Percentiles rank a stretch among this genome's conserved stretches.
Evolutionary conservation across 2,888 invertebrate species (phyloP).

Genomic region (Onchidella celtica): DNA sequence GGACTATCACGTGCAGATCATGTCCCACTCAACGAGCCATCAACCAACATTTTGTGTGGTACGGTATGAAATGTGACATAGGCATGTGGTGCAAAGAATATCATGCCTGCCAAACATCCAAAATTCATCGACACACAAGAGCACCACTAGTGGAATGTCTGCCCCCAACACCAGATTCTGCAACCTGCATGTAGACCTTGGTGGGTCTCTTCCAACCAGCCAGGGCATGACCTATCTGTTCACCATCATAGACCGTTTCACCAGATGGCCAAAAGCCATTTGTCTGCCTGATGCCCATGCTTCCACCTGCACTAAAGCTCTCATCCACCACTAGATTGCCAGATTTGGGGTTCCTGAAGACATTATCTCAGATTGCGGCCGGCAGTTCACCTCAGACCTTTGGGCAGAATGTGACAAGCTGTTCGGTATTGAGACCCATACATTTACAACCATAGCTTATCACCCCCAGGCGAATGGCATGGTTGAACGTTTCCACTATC

Average conservation of each 20-base stretch:
- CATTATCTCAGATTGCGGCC: not conserved
- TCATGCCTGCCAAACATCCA: constrained; percentile 35
- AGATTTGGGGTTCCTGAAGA: not conserved
- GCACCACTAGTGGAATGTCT: constrained; percentile 25
- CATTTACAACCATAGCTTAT: too few species aligned
- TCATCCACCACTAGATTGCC: not conserved
- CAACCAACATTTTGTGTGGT: constrained; percentile 43
- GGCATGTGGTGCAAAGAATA: constrained; percentile 40
- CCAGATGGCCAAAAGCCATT: too few species aligned
- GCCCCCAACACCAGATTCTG: constrained; percentile 32
- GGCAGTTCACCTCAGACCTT: not conserved
- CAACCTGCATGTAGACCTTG: constrained; percentile 26
- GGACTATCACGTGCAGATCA: constrained; percentile 37
- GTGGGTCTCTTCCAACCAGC: constrained; percentile 37
- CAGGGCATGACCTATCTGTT: too few species aligned
- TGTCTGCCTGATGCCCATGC: not conserved
- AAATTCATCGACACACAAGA: constrained; percentile 30
- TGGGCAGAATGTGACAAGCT: not conserved
- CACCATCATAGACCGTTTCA: too few species aligned
- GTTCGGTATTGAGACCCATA: not conserved
- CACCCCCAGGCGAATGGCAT: constrained; percentile 45
- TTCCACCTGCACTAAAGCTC: not conserved
- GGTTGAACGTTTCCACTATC: constrained; percentile 42
- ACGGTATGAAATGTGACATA: constrained; percentile 44
- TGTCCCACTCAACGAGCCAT: constrained; percentile 42